Evolutionary conservation across 2,797 vertebrate genomes (phyloP), one percentile per base, ranked within the genome.

Genomic region (Poeciliopsis infans): DNA sequence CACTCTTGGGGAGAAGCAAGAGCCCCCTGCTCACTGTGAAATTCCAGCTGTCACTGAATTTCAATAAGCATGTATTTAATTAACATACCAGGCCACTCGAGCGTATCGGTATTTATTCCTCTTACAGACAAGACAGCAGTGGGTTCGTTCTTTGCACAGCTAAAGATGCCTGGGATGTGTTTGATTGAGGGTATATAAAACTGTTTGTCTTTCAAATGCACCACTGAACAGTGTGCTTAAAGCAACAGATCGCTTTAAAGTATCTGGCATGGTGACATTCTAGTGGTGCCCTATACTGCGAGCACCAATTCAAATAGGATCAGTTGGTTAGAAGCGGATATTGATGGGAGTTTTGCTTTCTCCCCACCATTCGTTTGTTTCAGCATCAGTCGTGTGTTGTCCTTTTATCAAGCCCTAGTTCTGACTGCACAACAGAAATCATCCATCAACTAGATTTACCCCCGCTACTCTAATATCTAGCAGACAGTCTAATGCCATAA

Each of bases 11-110:
- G 93, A 92, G 87, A 77, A 61, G 84, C 57, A 20, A 57, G 84
- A 90, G 90, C 85, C 91, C 36, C 87, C 84, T 84, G 89, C 86
- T 92, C 91, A 79, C 91, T 89, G 88, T 93, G 89, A 95, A 92
- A 93, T 91, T 95, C 93, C 93, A 96, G 94, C 94, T 95, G 94
- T 94, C 93, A 93, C 92, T 89, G 92, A 88, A 93, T 95, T 96
- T 95, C 94, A 95, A 94, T 94, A 93, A 95, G 92, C 93, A 94
- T 93, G 91, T 94, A 95, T 95, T 95, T 94, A 95, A 95, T 96
- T 95, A 96, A 95, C 92, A 95, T 92, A 91, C 86, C 53, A 92
- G 91, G 93, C 91, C 91, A 89, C 88, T 91, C 91, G 92, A 93
- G 94, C 93, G 89, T 92, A 89, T 92, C 92, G 87, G 89, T 93